phyloP scores from a whole-genome alignment of 2,888 invertebrate species.

The Erynnis tages region DNA sequence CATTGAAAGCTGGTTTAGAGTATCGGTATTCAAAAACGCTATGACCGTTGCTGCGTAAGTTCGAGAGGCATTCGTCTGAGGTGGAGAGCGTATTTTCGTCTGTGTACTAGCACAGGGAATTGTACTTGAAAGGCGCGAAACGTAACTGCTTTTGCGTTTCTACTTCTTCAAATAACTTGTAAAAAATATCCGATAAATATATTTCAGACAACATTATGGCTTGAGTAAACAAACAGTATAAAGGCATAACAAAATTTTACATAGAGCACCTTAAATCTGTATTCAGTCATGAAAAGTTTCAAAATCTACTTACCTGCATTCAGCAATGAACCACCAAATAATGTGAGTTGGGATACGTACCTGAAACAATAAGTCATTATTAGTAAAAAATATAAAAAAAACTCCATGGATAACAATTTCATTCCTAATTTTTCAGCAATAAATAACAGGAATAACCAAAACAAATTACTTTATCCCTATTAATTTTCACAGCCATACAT shows the following conservation, averaged over 20 bases:
- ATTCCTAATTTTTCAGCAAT: not conserved
- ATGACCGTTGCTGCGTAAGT: conserved; percentile 34
- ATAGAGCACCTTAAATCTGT: too few relatives aligned
- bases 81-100: conserved; percentile 22
- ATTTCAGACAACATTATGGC: too few relatives aligned
- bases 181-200: too few relatives aligned
- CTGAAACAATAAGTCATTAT: conserved; percentile 41
- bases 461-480: conserved; percentile 51
- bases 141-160: not conserved
- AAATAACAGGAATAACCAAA: conserved; percentile 47
- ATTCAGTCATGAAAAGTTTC: too few relatives aligned
- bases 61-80: conserved; percentile 28
- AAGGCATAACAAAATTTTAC: too few relatives aligned
- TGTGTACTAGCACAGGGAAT: conserved; percentile 10
- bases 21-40: conserved; percentile 36
- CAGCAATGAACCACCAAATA: not conserved
- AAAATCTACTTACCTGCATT: conserved; percentile 5
- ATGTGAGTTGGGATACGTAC: conserved; percentile 46
- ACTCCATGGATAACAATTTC: not conserved
- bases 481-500: conserved; percentile 67
- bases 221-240: too few relatives aligned
- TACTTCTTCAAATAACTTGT: too few relatives aligned
- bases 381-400: conserved; percentile 27
- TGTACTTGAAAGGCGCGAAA: not conserved
- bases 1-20: too few relatives aligned